These are phyloP conservation scores for Pyralis farinalis DNA, from an alignment of 2,888 invertebrate species.

Conservation along the genomic window DNA sequence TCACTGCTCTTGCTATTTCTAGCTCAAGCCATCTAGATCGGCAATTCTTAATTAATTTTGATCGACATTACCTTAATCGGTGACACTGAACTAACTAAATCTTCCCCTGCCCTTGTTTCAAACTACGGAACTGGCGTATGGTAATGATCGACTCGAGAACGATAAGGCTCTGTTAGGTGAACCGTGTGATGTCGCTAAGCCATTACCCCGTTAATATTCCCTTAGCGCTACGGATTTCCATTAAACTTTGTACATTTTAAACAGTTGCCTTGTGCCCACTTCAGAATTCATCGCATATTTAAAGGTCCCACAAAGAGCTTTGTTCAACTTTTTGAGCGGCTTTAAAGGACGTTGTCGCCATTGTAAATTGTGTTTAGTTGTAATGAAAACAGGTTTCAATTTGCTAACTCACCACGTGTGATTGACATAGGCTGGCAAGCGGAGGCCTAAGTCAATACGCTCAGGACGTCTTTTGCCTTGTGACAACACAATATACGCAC, in stretches of 20 bases:
- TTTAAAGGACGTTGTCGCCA: conserved; percentile 36
- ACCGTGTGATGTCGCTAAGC: conserved; percentile 18
- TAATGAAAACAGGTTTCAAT: conserved; percentile 16
- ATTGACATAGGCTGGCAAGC: not conserved
- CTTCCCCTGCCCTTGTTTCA: not conserved
- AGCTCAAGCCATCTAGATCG: too few species aligned
- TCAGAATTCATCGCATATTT: conserved; percentile 71
- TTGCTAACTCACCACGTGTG: not conserved
- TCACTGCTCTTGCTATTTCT: too few species aligned
- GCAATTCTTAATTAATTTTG: too few species aligned
- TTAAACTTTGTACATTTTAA: conserved; percentile 73
- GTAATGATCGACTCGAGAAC: conserved; percentile 7
- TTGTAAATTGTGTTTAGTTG: conserved; percentile 30
- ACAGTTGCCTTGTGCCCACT: conserved; percentile 61
- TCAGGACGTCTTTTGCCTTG: not conserved
- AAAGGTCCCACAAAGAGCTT: conserved; percentile 60
- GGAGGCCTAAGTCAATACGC: conserved; percentile 5
- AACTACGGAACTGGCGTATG: not conserved
- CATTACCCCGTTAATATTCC: conserved; percentile 63
- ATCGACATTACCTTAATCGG: not conserved
- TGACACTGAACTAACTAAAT: not conserved
- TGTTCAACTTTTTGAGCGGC: conserved; percentile 62
- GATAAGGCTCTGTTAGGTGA: conserved; percentile 6
- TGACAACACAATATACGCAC: not conserved
- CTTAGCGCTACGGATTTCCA: conserved; percentile 58